Conservation (phyloP, 2,888 invertebrate species). For the Caenorhabditis sp. region DNA sequence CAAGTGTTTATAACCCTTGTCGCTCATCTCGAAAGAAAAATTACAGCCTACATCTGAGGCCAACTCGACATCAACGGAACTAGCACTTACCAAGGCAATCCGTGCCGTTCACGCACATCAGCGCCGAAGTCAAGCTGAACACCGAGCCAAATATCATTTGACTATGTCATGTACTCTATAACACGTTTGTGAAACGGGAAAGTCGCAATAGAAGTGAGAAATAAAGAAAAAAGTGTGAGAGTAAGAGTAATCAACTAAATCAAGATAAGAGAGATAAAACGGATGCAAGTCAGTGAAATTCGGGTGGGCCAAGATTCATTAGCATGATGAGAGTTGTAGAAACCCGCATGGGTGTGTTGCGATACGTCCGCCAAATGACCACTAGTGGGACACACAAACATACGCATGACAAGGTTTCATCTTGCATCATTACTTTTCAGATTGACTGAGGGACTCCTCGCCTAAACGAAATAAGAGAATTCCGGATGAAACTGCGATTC, state of each 20-base stretch:
- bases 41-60: not conserved
- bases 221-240: not conserved
- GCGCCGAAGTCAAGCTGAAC: slow-evolving; percentile 80
- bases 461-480: slow-evolving; percentile 63
- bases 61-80: slow-evolving; percentile 12
- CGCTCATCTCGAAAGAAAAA: too few relatives aligned
- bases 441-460: slow-evolving; percentile 40
- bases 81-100: slow-evolving; percentile 75
- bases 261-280: slow-evolving; percentile 14
- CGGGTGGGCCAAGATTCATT: slow-evolving; percentile 40
- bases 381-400: slow-evolving; percentile 31
- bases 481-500: slow-evolving; percentile 10
- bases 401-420: slow-evolving; percentile 62
- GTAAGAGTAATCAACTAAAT: slow-evolving; percentile 7
- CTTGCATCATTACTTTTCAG: slow-evolving; percentile 63
- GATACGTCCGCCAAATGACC: slow-evolving; percentile 44
- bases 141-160: slow-evolving; percentile 82
- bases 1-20: slow-evolving; percentile 51
- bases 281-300: slow-evolving; percentile 4
- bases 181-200: slow-evolving; percentile 4
- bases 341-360: slow-evolving; percentile 32
- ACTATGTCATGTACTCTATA: slow-evolving; percentile 63
- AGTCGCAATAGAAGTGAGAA: not conserved
- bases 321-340: slow-evolving; percentile 51
- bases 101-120: slow-evolving; percentile 79